Evolutionary conservation across 2,113 vertebrate genomes (phyloP).

Genomic region (Varanus komodoensis): DNA sequence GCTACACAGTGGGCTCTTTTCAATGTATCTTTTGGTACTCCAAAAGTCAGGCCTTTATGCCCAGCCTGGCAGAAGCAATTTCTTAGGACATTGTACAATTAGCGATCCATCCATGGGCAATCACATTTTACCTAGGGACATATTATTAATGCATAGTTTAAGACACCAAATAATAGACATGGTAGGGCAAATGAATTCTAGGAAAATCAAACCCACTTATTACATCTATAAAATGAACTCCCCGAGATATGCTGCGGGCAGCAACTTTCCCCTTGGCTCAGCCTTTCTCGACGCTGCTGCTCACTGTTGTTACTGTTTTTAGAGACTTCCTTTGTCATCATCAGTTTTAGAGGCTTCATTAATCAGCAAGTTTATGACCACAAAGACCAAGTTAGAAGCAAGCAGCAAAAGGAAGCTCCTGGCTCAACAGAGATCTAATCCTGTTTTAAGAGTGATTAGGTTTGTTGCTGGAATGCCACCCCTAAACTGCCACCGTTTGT

Average conservation of each 20-base stretch:
- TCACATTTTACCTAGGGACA: background rate
- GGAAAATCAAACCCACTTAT: background rate
- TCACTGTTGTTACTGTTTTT: background rate
- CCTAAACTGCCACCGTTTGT: background rate
- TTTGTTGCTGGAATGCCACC: background rate
- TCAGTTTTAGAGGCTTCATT: background rate
- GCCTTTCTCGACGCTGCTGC: background rate
- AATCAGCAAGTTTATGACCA: background rate
- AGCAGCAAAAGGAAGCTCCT: background rate
- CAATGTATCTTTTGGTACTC: background rate
- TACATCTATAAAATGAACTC: background rate
- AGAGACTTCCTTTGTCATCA: background rate
- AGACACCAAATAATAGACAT: background rate
- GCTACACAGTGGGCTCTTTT: background rate
- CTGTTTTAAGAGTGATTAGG: background rate
- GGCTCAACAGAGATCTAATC: background rate
- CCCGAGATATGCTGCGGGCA: background rate
- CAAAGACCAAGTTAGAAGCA: background rate
- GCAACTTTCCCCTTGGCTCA: background rate
- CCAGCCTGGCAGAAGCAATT: rapidly evolving
- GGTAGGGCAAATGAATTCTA: background rate
- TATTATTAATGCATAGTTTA: background rate
- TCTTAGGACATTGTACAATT: rapidly evolving
- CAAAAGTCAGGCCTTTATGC: rapidly evolving
- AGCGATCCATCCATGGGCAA: background rate